Conservation (phyloP, 2,113 vertebrate genomes). For the Corythaixoides concolor region DNA sequence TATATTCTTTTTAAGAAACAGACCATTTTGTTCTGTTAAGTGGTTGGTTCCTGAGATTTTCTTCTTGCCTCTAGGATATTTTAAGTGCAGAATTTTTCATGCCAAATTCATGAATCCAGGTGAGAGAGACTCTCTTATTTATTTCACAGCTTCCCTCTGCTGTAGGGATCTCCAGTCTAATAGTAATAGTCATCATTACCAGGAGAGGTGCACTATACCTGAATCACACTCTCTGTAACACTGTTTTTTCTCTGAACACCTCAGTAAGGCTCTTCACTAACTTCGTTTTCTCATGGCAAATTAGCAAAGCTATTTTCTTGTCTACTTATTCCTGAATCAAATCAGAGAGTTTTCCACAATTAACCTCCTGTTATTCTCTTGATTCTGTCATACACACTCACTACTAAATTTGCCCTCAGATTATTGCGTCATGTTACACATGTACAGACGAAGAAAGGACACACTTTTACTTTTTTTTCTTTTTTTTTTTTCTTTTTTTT, state of each 20-base stretch:
- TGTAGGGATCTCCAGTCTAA: not conserved
- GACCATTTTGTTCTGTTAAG: not conserved
- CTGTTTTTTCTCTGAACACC: conserved; percentile 40
- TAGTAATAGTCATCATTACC: not conserved
- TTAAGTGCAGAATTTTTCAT: conserved; percentile 16
- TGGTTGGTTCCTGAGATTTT: conserved; percentile 16
- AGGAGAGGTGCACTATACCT: conserved; percentile 48
- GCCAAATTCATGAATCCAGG: not conserved
- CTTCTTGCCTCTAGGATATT: conserved; percentile 18
- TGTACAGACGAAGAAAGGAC: conserved; percentile 81
- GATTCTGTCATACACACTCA: conserved; percentile 80
- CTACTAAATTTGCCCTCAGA: conserved; percentile 81
- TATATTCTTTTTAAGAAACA: not conserved
- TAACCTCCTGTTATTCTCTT: conserved; percentile 64
- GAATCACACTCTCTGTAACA: conserved; percentile 13
- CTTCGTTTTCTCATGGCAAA: conserved; percentile 67
- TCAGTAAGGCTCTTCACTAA: conserved; percentile 65
- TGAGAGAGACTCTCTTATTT: not conserved
- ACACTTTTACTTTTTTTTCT: conserved; percentile 42
- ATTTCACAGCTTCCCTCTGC: conserved; percentile 11
- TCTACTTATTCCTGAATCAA: conserved; percentile 65
- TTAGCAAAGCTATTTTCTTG: conserved; percentile 72
- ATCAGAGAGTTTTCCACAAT: conserved; percentile 55
- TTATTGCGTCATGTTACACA: conserved; percentile 86
- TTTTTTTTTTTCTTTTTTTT: conserved; percentile 36